A percentile compares a stretch with the other conserved stretches of the same genome.
Conservation (phyloP, 2,113 vertebrate genomes). For the Pelecanus crispus region DNA sequence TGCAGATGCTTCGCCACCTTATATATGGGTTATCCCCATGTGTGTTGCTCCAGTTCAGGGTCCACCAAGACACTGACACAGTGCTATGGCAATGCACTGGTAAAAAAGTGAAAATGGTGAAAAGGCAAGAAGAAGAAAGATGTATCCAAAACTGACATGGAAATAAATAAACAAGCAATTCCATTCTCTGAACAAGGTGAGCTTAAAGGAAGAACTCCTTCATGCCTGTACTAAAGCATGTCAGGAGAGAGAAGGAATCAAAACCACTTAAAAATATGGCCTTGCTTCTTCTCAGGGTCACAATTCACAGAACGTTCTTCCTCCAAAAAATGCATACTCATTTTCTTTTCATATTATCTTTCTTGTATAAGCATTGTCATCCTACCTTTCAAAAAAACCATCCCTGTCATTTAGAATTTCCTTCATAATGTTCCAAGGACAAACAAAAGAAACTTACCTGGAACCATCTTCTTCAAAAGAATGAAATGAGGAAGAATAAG, state of each 20-base stretch:
- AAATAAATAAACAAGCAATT: neutral
- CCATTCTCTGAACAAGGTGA: neutral
- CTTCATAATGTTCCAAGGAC: neutral
- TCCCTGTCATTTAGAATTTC: neutral
- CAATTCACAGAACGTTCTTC: neutral
- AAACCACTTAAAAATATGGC: neutral
- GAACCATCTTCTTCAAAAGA: neutral
- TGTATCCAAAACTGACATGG: neutral
- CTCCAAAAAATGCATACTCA: rapidly evolving
- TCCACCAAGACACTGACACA: neutral
- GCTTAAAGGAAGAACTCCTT: neutral
- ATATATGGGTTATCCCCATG: neutral
- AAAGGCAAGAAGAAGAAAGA: neutral
- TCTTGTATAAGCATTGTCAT: neutral
- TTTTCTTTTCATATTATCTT: neutral
- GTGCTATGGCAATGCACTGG: neutral
- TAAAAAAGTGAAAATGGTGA: neutral
- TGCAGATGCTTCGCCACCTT: neutral
- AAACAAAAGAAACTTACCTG: neutral
- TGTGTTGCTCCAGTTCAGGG: neutral
- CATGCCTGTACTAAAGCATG: neutral
- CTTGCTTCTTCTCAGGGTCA: neutral
- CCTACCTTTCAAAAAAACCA: neutral
- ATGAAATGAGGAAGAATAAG: neutral
- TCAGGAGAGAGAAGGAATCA: neutral